Evolutionary conservation across 2,888 invertebrate genomes (phyloP).

Genomic region (Electrophaes corylata): DNA sequence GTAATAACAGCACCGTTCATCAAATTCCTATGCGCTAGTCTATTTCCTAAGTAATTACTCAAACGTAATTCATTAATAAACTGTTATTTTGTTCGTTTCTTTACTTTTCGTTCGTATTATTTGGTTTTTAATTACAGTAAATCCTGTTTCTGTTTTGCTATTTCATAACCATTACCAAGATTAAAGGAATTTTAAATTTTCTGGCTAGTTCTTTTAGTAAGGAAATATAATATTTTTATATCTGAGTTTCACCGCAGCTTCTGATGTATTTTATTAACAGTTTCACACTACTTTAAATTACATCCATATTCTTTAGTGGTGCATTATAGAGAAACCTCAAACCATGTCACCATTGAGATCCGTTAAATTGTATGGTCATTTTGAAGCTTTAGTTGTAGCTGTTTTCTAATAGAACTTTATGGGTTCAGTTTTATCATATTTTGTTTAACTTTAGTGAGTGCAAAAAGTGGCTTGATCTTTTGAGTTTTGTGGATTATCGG

Average conservation of each 20-base stretch:
- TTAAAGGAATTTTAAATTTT: no score
- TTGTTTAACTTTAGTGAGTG: no score
- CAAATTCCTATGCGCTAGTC: constrained; percentile 2
- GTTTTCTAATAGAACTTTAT: constrained; percentile 31
- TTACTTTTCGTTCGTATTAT: no score
- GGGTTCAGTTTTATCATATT: constrained; percentile 9
- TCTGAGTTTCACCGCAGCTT: background rate
- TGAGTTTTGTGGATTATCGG: no score
- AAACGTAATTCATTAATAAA: constrained; percentile 5
- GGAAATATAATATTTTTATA: no score
- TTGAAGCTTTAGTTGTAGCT: constrained; percentile 24
- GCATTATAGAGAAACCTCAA: constrained; percentile 39
- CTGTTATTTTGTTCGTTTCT: background rate
- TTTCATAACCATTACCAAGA: no score
- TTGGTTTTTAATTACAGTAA: no score
- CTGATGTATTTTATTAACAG: background rate
- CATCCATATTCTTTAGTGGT: constrained; percentile 26
- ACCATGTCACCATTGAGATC: constrained; percentile 32
- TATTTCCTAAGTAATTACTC: constrained; percentile 18
- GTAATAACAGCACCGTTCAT: constrained; percentile 1
- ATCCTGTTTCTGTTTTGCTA: no score
- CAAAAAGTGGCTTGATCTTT: no score
- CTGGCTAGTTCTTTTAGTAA: no score
- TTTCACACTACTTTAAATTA: constrained; percentile 11
- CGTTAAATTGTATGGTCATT: constrained; percentile 39